phyloP scores from a whole-genome alignment of 2,113 vertebrate genomes.

The Cheirogaleus medius region DNA sequence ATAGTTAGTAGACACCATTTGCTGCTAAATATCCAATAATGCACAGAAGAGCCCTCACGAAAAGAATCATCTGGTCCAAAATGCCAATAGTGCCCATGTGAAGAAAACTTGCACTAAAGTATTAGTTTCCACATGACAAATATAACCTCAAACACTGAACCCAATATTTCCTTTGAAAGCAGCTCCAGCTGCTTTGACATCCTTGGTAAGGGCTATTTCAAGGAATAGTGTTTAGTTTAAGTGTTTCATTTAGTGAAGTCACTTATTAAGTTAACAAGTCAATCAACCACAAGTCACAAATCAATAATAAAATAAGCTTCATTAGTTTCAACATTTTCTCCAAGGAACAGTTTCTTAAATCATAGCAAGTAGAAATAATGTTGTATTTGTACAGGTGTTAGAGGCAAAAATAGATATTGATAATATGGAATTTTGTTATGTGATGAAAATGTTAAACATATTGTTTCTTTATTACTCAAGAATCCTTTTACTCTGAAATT shows the following conservation, averaged over 20 bases:
- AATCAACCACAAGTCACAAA: slow-evolving; percentile 74
- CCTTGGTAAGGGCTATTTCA: neutral
- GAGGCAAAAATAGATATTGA: neutral
- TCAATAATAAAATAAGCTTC: slow-evolving; percentile 75
- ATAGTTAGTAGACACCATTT: neutral
- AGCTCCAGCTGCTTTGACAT: neutral
- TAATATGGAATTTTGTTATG: neutral
- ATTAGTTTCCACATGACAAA: neutral
- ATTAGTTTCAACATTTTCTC: slow-evolving; percentile 59
- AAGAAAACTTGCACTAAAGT: neutral
- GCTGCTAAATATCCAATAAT: neutral
- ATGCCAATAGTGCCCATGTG: neutral
- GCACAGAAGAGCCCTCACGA: neutral
- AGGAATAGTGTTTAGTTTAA: slow-evolving; percentile 45
- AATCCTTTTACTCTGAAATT: neutral
- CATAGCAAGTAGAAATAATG: slow-evolving; percentile 12
- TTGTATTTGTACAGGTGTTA: neutral
- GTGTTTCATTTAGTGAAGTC: slow-evolving; percentile 50
- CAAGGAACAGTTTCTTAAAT: slow-evolving; percentile 42
- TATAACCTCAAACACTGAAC: neutral
- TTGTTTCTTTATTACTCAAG: neutral
- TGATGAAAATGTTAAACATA: neutral
- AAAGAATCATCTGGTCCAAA: neutral
- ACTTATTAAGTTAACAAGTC: slow-evolving; percentile 73
- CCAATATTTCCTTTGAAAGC: neutral